Evolutionary conservation across 2,113 vertebrate genomes (phyloP).

Genomic region (Pelecanus crispus): DNA sequence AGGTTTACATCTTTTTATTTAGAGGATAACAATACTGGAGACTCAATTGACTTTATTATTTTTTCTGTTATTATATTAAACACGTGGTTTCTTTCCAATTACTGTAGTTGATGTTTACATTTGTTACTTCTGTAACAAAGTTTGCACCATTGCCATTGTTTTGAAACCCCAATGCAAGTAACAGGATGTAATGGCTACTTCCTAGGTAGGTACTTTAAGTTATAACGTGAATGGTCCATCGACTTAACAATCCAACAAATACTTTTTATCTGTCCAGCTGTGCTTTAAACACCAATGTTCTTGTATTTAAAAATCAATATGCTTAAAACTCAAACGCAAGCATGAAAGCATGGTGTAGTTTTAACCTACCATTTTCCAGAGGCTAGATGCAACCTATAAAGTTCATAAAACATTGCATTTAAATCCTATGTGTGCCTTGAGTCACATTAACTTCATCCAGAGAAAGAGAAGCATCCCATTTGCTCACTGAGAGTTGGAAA

Average conservation of each 20-base stretch:
- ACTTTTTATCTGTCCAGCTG: not conserved
- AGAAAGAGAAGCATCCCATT: not conserved
- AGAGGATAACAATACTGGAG: slow-evolving; percentile 70
- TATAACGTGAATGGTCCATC: not conserved
- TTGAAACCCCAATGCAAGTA: not conserved
- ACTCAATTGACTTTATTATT: slow-evolving; percentile 95
- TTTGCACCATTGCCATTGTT: not conserved
- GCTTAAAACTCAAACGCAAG: not conserved
- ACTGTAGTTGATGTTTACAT: not conserved
- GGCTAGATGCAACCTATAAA: not conserved
- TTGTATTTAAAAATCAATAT: not conserved
- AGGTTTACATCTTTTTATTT: not conserved
- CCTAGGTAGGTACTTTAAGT: not conserved
- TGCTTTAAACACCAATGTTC: not conserved
- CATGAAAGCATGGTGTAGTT: not conserved
- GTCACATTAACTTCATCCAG: not conserved
- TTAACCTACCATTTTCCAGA: slow-evolving; percentile 6
- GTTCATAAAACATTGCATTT: not conserved
- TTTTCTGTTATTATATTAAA: slow-evolving; percentile 72
- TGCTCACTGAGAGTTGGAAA: not conserved
- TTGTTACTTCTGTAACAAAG: not conserved
- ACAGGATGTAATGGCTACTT: rapidly evolving
- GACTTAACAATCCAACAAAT: not conserved
- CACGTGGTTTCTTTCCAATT: not conserved
- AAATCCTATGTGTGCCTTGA: not conserved